These are phyloP conservation scores for Girardinus metallicus DNA, from an alignment of 2,797 vertebrate genomes.

Conservation along the genomic window DNA sequence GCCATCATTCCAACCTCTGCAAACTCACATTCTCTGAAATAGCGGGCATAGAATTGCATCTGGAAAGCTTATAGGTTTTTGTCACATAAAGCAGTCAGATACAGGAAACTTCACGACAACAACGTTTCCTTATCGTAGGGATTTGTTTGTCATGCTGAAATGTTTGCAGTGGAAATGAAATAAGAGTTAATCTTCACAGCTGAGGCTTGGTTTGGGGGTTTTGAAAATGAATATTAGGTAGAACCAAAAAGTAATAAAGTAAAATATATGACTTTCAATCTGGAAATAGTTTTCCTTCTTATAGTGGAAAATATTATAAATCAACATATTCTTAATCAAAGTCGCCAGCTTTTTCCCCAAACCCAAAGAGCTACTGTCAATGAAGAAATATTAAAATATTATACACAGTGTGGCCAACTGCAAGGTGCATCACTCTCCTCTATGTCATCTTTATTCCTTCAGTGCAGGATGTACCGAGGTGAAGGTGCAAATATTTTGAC, in stretches of 20 bases:
- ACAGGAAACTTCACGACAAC: neutral
- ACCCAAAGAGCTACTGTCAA: neutral
- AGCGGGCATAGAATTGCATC: neutral
- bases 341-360: neutral
- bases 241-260: neutral
- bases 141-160: neutral
- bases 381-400: neutral
- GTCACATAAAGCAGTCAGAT: conserved; percentile 12
- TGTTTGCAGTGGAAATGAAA: neutral
- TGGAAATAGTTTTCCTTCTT: neutral
- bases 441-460: neutral
- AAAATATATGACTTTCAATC: neutral
- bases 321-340: neutral
- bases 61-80: conserved; percentile 11
- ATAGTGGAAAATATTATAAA: neutral
- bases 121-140: neutral
- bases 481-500: neutral
- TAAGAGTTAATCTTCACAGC: neutral
- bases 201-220: neutral
- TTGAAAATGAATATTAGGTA: neutral
- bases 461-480: neutral
- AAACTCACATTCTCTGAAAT: conserved; percentile 3
- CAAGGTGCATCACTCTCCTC: neutral
- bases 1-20: conserved; percentile 29
- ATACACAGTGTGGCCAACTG: neutral